Conservation (phyloP, 2,113 vertebrate species). For the Sinocyclocheilus grahami region DNA sequence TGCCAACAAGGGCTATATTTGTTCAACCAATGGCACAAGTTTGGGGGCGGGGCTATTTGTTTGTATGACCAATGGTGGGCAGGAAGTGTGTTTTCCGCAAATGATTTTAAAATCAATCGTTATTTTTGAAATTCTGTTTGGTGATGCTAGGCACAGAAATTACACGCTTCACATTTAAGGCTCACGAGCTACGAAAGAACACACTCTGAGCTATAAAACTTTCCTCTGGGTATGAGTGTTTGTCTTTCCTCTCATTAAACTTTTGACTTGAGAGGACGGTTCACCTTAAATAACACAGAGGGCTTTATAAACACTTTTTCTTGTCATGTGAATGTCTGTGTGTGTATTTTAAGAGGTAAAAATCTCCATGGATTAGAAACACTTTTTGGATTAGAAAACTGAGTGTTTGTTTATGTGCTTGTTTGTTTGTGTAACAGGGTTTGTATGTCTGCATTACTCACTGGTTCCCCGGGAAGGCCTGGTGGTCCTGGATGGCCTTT, state of each 20-base stretch:
- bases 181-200: neutral
- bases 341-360: neutral
- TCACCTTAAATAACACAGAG: conserved; percentile 18
- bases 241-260: neutral
- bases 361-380: no score
- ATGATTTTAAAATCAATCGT: neutral
- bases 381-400: no score
- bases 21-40: neutral
- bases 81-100: neutral
- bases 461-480: conserved; percentile 93
- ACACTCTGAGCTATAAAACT: neutral
- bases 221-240: conserved; percentile 9
- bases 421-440: conserved; percentile 6
- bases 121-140: neutral
- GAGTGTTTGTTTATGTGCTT: neutral
- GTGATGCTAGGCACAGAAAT: neutral
- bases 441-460: conserved; percentile 73
- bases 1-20: neutral
- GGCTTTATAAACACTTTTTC: neutral
- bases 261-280: neutral
- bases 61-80: neutral
- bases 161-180: neutral
- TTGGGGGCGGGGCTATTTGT: neutral
- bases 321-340: neutral
- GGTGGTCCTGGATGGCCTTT: conserved; percentile 91